A percentile compares a stretch with the other conserved stretches of the same genome.
Conservation (phyloP, 2,113 vertebrate species). For the Phasianus colchicus region DNA sequence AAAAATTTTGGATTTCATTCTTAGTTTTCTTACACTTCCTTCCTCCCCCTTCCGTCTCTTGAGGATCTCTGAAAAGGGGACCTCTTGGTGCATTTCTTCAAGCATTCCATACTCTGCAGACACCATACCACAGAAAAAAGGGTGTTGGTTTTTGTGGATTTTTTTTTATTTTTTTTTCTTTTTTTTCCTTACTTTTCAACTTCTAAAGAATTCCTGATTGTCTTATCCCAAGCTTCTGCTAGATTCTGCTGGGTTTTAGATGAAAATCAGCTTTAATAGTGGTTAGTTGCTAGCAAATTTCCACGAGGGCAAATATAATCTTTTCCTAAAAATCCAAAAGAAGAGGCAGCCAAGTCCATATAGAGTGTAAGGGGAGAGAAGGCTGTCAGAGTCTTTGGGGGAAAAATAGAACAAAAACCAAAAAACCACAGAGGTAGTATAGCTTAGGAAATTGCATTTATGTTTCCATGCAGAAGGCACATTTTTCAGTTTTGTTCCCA, state of each 20-base stretch:
- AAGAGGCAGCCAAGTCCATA: background rate
- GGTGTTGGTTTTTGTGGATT: no score
- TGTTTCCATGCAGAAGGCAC: background rate
- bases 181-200: background rate
- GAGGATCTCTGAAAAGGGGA: background rate
- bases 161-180: no score
- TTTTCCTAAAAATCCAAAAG: background rate
- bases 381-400: background rate
- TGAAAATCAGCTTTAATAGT: background rate
- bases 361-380: background rate
- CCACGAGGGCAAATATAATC: background rate
- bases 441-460: background rate
- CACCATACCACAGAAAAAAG: background rate
- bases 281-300: background rate
- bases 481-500: background rate
- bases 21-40: background rate
- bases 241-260: background rate
- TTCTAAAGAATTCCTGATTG: background rate
- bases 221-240: background rate
- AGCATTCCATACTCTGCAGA: background rate
- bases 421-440: background rate
- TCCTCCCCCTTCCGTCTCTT: background rate
- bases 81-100: background rate
- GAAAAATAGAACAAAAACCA: no score
- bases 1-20: background rate